Evolutionary conservation across 2,888 invertebrate genomes (phyloP).

Genomic region (Campoplex nolae): DNA sequence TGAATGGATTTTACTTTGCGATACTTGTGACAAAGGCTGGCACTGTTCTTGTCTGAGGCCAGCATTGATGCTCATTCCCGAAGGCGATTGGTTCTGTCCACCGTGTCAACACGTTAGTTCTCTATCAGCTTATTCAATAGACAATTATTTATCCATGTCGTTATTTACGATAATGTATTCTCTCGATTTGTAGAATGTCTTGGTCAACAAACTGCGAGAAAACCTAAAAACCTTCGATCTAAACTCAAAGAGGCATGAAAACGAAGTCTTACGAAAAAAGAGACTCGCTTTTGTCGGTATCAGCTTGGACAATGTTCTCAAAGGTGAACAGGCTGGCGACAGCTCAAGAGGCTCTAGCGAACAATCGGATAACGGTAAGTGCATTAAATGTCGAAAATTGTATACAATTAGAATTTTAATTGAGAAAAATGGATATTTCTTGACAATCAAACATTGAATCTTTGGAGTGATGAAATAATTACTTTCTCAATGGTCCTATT

Average conservation of each 20-base stretch:
- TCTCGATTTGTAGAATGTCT: conserved; percentile 85
- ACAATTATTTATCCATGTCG: not conserved
- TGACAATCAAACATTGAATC: too few relatives aligned
- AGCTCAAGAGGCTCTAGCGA: conserved; percentile 77
- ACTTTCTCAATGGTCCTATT: too few relatives aligned
- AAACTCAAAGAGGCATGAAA: conserved; percentile 88
- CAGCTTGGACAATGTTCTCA: conserved; percentile 90
- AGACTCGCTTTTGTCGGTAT: conserved; percentile 91
- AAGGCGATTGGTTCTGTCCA: conserved; percentile 99
- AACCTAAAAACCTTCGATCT: conserved; percentile 92
- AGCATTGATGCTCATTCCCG: conserved; percentile 96
- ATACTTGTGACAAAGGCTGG: conserved; percentile 98
- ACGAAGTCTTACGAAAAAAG: conserved; percentile 89
- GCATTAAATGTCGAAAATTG: not conserved
- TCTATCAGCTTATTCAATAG: not conserved
- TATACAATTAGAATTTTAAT: not conserved
- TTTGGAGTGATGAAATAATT: too few relatives aligned
- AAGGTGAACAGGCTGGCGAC: conserved; percentile 76
- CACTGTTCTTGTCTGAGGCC: conserved; percentile 98
- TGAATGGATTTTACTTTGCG: conserved; percentile 98
- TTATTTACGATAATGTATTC: conserved; percentile 3
- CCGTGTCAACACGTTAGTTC: conserved; percentile 96
- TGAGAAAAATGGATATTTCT: too few relatives aligned
- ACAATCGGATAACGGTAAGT: conserved; percentile 72
- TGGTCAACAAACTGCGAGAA: conserved; percentile 90